A percentile compares a stretch with the other conserved stretches of the same genome.
These are phyloP conservation scores for Oasisia sp. DNA, from an alignment of 2,888 invertebrate genomes.

Conservation along the genomic window DNA sequence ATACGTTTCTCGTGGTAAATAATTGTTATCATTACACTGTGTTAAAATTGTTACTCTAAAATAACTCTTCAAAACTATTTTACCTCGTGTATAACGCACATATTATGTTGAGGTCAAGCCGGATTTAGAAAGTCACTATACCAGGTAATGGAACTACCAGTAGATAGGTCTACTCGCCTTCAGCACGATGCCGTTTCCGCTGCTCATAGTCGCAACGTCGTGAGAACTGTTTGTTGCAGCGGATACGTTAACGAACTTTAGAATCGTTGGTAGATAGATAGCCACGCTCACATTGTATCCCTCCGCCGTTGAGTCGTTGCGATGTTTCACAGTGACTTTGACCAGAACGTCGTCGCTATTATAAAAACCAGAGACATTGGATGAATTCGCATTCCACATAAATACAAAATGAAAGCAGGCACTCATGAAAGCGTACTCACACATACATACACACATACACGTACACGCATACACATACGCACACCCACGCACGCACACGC, in stretches of 20 bases:
- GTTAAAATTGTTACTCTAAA: neutral
- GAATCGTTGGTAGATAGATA: constrained; percentile 43
- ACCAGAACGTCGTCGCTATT: constrained; percentile 40
- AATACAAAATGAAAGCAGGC: neutral
- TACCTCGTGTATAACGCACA: neutral
- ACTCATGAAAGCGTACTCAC: neutral
- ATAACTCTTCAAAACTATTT: neutral
- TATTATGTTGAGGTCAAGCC: neutral
- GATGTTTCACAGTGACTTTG: constrained; percentile 39
- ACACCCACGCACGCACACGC: too few species aligned
- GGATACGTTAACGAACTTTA: constrained; percentile 27
- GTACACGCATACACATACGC: too few species aligned
- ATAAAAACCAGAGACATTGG: neutral
- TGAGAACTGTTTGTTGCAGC: constrained; percentile 19
- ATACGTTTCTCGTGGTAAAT: too few species aligned
- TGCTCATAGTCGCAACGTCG: neutral
- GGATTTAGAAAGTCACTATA: neutral
- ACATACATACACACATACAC: neutral
- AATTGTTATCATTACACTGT: too few species aligned
- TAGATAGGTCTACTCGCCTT: constrained; percentile 20
- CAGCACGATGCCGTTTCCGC: constrained; percentile 22
- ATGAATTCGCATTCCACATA: neutral
- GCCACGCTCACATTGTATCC: constrained; percentile 38
- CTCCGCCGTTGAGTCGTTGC: constrained; percentile 43
- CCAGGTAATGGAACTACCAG: neutral